Percentiles rank a stretch among this genome's conserved stretches.
These are phyloP conservation scores for Caradrina kadenii DNA, from an alignment of 2,888 invertebrate genomes.

Conservation along the genomic window DNA sequence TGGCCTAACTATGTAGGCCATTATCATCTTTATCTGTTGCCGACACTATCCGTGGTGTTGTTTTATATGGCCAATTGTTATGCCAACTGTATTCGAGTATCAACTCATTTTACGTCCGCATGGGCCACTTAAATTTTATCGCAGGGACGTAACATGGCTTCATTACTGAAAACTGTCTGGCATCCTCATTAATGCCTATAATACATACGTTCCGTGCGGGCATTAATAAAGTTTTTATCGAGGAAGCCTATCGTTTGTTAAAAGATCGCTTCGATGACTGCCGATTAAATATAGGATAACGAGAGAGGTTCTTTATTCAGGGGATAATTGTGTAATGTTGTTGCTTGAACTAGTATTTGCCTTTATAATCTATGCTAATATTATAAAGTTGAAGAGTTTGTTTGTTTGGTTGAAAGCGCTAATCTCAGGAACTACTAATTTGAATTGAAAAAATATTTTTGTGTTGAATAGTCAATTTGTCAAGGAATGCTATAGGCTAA, in stretches of 20 bases:
- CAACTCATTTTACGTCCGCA: conserved; percentile 66
- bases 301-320: conserved; percentile 15
- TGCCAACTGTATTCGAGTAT: conserved; percentile 54
- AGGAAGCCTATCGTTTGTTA: conserved; percentile 39
- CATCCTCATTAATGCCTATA: conserved; percentile 65
- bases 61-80: conserved; percentile 54
- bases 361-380: conserved; percentile 16
- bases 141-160: conserved; percentile 70
- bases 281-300: conserved; percentile 52
- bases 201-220: conserved; percentile 52
- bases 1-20: conserved; percentile 20
- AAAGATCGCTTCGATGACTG: conserved; percentile 49
- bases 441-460: too few species aligned
- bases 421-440: too few species aligned
- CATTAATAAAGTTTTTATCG: conserved; percentile 65
- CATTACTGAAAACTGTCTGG: conserved; percentile 71
- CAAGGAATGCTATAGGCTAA: too few species aligned
- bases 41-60: conserved; percentile 38
- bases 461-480: too few species aligned
- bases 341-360: conserved; percentile 7
- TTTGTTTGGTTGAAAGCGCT: too few species aligned
- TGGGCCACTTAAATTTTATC: conserved; percentile 77
- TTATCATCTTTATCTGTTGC: conserved; percentile 55
- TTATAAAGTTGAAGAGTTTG: too few species aligned
- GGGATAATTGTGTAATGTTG: conserved; percentile 32